Percentiles rank a stretch among this genome's conserved stretches.
phyloP scores from a whole-genome alignment of 2,113 vertebrate genomes.

The Callorhinus ursinus region DNA sequence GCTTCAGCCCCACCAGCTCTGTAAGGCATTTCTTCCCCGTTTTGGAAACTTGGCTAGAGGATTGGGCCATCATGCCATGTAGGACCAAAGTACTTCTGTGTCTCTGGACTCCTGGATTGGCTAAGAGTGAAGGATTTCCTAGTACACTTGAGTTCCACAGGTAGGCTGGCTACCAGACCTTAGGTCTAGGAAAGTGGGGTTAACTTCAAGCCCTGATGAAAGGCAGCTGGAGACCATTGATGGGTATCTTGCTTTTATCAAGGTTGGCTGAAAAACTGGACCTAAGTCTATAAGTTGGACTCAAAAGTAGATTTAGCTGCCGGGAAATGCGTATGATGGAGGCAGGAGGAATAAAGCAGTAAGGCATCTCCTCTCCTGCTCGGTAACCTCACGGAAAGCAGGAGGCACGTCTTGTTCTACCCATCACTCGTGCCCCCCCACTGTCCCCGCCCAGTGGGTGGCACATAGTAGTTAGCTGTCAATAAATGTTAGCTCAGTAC shows the following conservation, averaged over 20 bases:
- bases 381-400: not conserved
- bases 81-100: not conserved
- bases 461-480: not conserved
- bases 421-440: not conserved
- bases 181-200: not conserved
- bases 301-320: not conserved
- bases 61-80: not conserved
- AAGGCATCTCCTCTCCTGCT: not conserved
- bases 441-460: not conserved
- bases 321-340: not conserved
- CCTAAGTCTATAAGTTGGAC: not conserved
- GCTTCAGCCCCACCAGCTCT: not conserved
- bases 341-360: not conserved
- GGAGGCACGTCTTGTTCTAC: not conserved
- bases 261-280: not conserved
- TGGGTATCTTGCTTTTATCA: not conserved
- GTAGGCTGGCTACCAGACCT: not conserved
- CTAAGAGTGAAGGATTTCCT: not conserved
- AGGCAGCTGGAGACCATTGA: not conserved
- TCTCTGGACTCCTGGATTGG: not conserved
- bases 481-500: not conserved
- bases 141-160: not conserved
- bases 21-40: not conserved
- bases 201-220: not conserved
- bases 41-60: not conserved